A percentile compares a stretch with the other conserved stretches of the same genome.
Evolutionary conservation across 2,113 vertebrate genomes (phyloP).

Genomic region (Haemorhous mexicanus): DNA sequence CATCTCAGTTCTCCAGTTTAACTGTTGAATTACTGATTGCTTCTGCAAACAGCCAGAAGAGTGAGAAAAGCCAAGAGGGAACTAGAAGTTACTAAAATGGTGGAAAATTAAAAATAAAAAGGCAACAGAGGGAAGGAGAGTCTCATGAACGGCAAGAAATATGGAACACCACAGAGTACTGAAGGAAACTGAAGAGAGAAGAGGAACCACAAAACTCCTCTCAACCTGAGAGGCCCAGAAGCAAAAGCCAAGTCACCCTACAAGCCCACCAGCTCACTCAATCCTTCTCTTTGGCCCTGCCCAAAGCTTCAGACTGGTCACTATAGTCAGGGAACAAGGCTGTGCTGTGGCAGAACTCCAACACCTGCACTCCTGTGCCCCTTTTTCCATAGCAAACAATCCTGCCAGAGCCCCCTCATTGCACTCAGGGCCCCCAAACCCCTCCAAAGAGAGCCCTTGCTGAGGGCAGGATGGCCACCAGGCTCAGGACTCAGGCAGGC

Average conservation of each 20-base stretch:
- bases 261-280: fast-evolving
- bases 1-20: not conserved
- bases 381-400: not conserved
- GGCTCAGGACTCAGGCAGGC: not conserved
- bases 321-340: fast-evolving
- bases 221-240: not conserved
- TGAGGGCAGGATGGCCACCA: fast-evolving
- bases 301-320: not conserved
- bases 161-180: fast-evolving
- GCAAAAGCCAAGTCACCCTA: not conserved
- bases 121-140: not conserved
- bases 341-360: fast-evolving
- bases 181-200: not conserved
- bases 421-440: not conserved
- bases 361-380: not conserved
- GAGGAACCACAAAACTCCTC: not conserved
- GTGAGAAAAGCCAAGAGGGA: not conserved
- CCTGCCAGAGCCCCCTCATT: not conserved
- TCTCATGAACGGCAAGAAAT: not conserved
- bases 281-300: not conserved
- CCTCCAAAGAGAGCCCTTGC: fast-evolving
- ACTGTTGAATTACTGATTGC: not conserved
- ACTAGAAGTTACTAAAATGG: not conserved
- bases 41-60: not conserved
- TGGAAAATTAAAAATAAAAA: not conserved